Evolutionary conservation across 1,140 invertebrate genomes (phyloP).

Genomic region (Brachionus rubens): DNA sequence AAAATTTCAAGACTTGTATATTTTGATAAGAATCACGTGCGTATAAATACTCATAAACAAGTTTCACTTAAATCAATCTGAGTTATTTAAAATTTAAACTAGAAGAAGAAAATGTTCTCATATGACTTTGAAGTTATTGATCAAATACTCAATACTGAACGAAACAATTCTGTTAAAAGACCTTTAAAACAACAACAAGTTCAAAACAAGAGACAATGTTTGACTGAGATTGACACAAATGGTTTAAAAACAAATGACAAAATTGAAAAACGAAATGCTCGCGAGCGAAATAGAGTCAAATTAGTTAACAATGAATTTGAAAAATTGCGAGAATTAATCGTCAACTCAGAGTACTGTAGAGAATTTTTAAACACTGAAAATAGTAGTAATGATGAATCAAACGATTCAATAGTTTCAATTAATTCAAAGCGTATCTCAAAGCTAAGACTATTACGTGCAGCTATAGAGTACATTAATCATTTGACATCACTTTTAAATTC

Average conservation of each 20-base stretch:
- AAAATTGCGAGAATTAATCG: neutral
- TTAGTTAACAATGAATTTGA: constrained; percentile 41
- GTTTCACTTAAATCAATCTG: no score
- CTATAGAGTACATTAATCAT: constrained; percentile 38
- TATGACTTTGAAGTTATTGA: constrained; percentile 30
- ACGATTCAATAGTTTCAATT: neutral
- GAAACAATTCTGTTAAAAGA: neutral
- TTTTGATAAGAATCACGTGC: constrained; percentile 37
- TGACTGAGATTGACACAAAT: constrained; percentile 3
- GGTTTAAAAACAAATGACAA: neutral
- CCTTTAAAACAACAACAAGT: neutral
- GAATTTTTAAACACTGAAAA: neutral
- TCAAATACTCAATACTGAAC: constrained; percentile 6
- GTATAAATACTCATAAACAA: no score
- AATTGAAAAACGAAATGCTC: constrained; percentile 38
- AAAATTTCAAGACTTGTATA: constrained; percentile 1
- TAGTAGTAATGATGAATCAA: constrained; percentile 1
- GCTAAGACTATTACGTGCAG: constrained; percentile 12
- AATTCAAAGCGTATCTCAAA: neutral
- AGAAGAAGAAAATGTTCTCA: neutral
- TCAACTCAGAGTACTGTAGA: neutral
- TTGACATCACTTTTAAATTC: neutral
- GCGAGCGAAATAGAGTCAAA: constrained; percentile 36
- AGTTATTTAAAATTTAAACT: no score
- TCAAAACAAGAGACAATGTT: neutral